Evolutionary conservation across 2,888 invertebrate genomes (phyloP), one percentile per base, ranked within the genome.

Genomic region (Autographa pulchrina): DNA sequence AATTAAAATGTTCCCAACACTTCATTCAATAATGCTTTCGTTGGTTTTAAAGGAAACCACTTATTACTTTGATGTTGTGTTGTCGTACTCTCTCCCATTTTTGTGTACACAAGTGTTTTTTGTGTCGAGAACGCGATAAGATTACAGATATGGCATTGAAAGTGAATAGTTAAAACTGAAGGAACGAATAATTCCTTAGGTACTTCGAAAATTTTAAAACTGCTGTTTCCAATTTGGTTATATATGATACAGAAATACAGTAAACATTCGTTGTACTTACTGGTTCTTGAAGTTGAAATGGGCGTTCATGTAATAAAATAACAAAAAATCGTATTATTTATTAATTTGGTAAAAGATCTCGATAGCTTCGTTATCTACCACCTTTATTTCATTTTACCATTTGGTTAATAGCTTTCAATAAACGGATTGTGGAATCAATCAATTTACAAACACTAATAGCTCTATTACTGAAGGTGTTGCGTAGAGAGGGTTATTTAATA

Each of bases 1-100:
- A 35, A 79, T 79, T 79, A 76, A 79, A 74, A 74, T 65, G 48
- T 76, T 48, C 48, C 31, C 59, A 54, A 54, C 52, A 65, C 59
- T 67, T 65, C 35, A 62, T 74, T 67, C 31, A 56, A 32, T n/a
- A 65, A 48, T 25, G 58, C 6, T 68, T 59, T 52, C 13, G 48
- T 6, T 41, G 41, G 16, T 52, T 62, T 68, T 75, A 60, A 38
- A 60, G 56, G 25, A 7, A 48, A 56, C 58, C 54, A 56, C 14
- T 5, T 67, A 31, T 32, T 31, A 48, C 25, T 64, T 76, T 61
- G 63, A 56, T 60, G 16, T 16, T 14, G 25, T 31, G 48, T 62
- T 41, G 8, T 58, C 35, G 20, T 54, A 32, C 25, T 35, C 14
- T 18, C 0, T 11, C 16, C 1, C 11, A 9, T 11, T 52, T 20